These are phyloP conservation scores for Premnoplex brunnescens DNA, from an alignment of 2,797 vertebrate species.

Conservation along the genomic window DNA sequence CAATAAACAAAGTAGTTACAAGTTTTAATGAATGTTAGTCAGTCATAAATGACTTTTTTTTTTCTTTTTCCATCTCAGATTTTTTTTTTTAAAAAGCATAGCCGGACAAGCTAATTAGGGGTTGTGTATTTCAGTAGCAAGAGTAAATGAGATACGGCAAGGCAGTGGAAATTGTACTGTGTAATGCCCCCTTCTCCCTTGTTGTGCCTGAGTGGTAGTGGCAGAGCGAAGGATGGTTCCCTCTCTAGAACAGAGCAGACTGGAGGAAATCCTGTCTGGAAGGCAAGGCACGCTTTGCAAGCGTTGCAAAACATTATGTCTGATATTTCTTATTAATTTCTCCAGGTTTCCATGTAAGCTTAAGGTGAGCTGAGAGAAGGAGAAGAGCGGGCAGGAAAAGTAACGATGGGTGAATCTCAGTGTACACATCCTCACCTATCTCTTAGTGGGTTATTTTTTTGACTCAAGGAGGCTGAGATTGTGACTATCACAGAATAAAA, in stretches of 20 bases:
- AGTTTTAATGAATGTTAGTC: constrained; percentile 55
- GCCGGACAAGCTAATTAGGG: constrained; percentile 42
- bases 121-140: constrained; percentile 20
- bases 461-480: background rate
- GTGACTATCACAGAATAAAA: background rate
- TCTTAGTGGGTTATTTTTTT: background rate
- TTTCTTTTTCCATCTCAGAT: background rate
- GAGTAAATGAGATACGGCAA: constrained; percentile 53
- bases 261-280: constrained; percentile 52
- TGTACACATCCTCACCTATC: rapidly evolving
- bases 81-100: background rate
- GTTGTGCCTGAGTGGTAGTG: constrained; percentile 31
- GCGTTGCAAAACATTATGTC: background rate
- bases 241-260: constrained; percentile 5
- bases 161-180: constrained; percentile 22
- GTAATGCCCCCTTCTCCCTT: constrained; percentile 31
- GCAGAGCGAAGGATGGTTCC: constrained; percentile 22
- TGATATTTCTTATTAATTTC: constrained; percentile 27
- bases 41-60: constrained; percentile 3
- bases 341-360: constrained; percentile 4
- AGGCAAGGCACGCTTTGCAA: constrained; percentile 47
- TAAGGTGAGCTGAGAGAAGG: background rate
- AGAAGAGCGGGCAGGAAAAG: background rate
- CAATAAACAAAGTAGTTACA: constrained; percentile 55
- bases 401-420: background rate